Conservation (phyloP, 35 echinoderm and acorn worm species). For the Stichopus chloronotus region DNA sequence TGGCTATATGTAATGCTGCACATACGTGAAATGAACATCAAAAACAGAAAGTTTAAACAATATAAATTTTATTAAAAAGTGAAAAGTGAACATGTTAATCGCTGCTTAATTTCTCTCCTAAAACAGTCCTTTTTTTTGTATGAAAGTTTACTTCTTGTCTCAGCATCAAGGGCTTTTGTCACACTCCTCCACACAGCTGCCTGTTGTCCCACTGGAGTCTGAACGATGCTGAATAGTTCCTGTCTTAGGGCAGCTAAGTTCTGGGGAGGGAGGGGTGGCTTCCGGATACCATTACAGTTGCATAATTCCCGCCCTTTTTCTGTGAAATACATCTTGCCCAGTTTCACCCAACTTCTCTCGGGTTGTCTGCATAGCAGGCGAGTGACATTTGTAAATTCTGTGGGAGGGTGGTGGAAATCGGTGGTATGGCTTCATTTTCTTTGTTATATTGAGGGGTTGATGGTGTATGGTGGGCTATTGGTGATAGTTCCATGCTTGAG, state of each 20-base stretch:
- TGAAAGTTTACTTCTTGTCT: neutral
- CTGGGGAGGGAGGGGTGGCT: slow-evolving; percentile 27
- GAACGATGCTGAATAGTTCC: slow-evolving; percentile 18
- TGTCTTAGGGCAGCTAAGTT: slow-evolving; percentile 20
- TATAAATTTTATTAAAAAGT: too few species aligned
- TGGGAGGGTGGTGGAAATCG: neutral
- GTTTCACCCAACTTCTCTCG: slow-evolving; percentile 27
- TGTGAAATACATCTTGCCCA: neutral
- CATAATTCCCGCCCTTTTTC: neutral
- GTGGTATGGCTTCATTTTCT: neutral
- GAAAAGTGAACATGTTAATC: neutral
- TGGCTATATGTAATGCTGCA: too few species aligned
- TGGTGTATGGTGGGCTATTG: neutral
- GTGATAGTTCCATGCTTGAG: neutral
- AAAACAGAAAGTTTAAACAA: too few species aligned
- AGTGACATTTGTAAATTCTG: slow-evolving; percentile 30
- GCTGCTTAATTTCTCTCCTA: neutral
- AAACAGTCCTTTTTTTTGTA: slow-evolving; percentile 15
- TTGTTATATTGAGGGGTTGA: neutral
- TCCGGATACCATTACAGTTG: slow-evolving; percentile 17
- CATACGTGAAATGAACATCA: too few species aligned
- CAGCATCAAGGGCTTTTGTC: neutral
- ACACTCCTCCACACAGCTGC: neutral
- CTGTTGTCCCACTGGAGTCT: slow-evolving; percentile 19
- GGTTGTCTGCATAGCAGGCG: slow-evolving; percentile 27